Percentiles rank a stretch among this genome's conserved stretches.
phyloP scores from a whole-genome alignment of 2,113 vertebrate genomes.

The Epinephelus lanceolatus region DNA sequence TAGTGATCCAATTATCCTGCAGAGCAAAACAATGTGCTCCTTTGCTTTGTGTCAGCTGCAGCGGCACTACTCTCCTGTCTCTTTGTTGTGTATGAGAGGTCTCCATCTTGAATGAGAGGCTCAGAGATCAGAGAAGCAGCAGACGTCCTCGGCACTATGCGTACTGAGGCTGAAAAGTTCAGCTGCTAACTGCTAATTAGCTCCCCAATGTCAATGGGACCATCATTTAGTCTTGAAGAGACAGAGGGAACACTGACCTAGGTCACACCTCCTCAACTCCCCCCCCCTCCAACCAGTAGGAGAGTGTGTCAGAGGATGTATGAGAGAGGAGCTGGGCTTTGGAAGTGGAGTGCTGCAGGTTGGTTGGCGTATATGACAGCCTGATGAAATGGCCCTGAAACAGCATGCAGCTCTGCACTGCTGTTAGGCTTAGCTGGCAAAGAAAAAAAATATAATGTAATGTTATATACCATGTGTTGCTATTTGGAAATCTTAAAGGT shows the following conservation, averaged over 20 bases:
- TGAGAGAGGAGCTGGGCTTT: slow-evolving; percentile 3
- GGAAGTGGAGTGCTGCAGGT: slow-evolving; percentile 34
- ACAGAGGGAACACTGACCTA: slow-evolving; percentile 49
- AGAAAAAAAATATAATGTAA: not conserved
- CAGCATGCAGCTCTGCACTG: not conserved
- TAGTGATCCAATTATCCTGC: slow-evolving; percentile 69
- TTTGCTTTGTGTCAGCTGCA: slow-evolving; percentile 43
- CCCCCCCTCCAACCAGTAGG: slow-evolving; percentile 1
- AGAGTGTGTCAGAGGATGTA: slow-evolving; percentile 9
- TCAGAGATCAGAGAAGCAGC: slow-evolving; percentile 62
- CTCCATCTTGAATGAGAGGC: slow-evolving; percentile 48
- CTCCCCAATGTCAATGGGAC: slow-evolving; percentile 62
- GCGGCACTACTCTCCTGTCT: slow-evolving; percentile 12
- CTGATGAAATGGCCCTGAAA: not conserved
- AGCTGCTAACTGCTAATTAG: slow-evolving; percentile 69
- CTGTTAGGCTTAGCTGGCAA: not conserved
- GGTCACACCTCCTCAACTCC: slow-evolving; percentile 28
- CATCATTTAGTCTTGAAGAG: slow-evolving; percentile 48
- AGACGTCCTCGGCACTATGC: slow-evolving; percentile 24
- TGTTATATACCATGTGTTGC: not conserved
- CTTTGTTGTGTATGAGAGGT: slow-evolving; percentile 52
- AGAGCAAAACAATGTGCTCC: slow-evolving; percentile 41
- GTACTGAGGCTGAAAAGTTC: slow-evolving; percentile 35
- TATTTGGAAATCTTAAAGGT: not conserved
- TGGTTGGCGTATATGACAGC: not conserved